Base-by-base conservation (phyloP, 1,140 invertebrate genomes). In the Contarinia nasturtii region DNA sequence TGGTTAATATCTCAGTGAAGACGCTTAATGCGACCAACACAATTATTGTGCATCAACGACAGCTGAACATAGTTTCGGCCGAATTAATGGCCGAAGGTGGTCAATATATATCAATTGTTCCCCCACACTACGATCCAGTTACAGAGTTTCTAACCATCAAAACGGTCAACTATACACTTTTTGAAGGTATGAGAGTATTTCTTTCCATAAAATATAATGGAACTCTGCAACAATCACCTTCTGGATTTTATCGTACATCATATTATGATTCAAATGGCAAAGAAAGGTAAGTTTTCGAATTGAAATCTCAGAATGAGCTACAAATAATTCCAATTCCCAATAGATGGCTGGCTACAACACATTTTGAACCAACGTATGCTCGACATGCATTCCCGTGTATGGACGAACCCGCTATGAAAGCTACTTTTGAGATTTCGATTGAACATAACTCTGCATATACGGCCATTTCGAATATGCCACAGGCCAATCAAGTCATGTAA, bases 371-470 rank as follows among this genome's bases (percentile, higher is more conserved):
- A 1, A 94, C 87, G 1, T 88, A 91, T 69, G 91, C 92, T 1
- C 74, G 92, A 22, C 73, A 80, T 62, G 83, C 85, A 0, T 96
- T 93, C 58, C 92, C 93, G 0, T 95, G 91, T 61, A 94, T 94
- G 60, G 94, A 97, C 66, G 93, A 98, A 60, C 93, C 94, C 0
- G 73, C 79, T 33, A 80, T 94, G 54, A 97, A 97, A 68, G 86
- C 92, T 0, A 78, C 77, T 49, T 97, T 83, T 68, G 74, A 72
- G 21, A 75, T 94, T 11, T 76, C 77, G 7, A 57, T 95, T 1
- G 76, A 83, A 3, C 76, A 78, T 54, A 82, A 82, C 0, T 63
- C 63, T 20, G 66, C 68, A 33, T 85, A 86, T 57, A 70, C 72
- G 44, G 81, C 84, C 7, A 64, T 90, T 10, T 88, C 84, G 0